These are phyloP conservation scores for Lacanobia oleracea DNA, from an alignment of 2,888 invertebrate species.

Conservation along the genomic window DNA sequence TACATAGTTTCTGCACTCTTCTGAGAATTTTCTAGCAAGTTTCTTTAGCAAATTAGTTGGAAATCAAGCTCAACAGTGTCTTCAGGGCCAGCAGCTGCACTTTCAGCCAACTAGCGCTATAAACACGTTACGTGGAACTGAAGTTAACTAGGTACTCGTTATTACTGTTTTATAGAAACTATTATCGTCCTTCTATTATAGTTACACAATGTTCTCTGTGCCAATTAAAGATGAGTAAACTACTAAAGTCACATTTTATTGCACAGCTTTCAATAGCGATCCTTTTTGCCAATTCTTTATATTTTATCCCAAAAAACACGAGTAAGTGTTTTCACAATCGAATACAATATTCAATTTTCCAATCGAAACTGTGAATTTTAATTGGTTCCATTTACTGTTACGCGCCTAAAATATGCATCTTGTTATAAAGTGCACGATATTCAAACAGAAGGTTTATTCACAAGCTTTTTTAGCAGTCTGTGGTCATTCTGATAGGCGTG, in stretches of 20 bases:
- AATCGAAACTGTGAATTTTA: constrained; percentile 24
- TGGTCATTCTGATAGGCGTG: neutral
- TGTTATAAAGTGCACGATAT: constrained; percentile 17
- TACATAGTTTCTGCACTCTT: neutral
- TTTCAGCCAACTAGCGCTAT: neutral
- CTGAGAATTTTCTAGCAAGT: neutral
- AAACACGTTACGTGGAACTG: neutral
- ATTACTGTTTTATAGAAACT: too few species aligned
- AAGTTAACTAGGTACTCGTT: neutral
- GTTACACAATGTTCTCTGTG: neutral
- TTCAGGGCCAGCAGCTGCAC: neutral
- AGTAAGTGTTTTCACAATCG: neutral
- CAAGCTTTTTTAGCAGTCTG: constrained; percentile 9
- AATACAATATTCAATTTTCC: constrained; percentile 35
- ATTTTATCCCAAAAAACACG: neutral
- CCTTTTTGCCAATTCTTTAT: neutral
- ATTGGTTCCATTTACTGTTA: constrained; percentile 33
- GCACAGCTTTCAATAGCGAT: neutral
- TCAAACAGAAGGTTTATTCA: constrained; percentile 8
- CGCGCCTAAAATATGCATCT: constrained; percentile 33
- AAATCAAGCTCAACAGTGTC: neutral
- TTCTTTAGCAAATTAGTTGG: neutral
- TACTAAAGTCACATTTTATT: neutral
- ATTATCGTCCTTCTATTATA: too few species aligned
- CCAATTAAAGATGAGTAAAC: neutral